A percentile compares a stretch with the other conserved stretches of the same genome.
Evolutionary conservation across 2,113 vertebrate genomes (phyloP).

Genomic region (Eleginops maclovinus): DNA sequence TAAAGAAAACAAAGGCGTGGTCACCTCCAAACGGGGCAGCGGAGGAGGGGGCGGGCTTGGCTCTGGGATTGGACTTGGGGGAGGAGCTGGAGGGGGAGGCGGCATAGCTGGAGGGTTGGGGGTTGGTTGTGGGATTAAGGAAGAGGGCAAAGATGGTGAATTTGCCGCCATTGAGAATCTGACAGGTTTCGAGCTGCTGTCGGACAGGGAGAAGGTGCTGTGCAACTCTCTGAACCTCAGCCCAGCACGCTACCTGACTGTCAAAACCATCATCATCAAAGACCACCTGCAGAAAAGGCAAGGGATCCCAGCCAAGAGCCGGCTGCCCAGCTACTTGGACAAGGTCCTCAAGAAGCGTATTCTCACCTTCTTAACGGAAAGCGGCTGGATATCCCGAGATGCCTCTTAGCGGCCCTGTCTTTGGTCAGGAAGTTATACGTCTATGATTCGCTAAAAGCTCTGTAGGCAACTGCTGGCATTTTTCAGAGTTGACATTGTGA

Average conservation of each 20-base stretch:
- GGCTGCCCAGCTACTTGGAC: constrained; percentile 95
- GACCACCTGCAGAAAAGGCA: constrained; percentile 97
- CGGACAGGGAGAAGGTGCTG: constrained; percentile 95
- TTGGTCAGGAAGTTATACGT: neutral
- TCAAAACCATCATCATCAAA: constrained; percentile 98
- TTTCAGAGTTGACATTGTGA: constrained; percentile 51
- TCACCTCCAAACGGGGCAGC: constrained; percentile 84
- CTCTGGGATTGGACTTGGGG: constrained; percentile 72
- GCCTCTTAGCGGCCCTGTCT: constrained; percentile 83
- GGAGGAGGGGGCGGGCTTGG: constrained; percentile 65
- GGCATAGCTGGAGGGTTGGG: constrained; percentile 69
- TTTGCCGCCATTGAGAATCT: constrained; percentile 95
- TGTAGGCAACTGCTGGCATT: constrained; percentile 43
- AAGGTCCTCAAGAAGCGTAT: constrained; percentile 97
- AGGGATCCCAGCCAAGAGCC: constrained; percentile 95
- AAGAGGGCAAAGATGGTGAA: constrained; percentile 92
- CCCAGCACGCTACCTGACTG: constrained; percentile 94
- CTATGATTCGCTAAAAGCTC: constrained; percentile 10
- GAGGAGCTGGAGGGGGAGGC: constrained; percentile 64
- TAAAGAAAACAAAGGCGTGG: constrained; percentile 92
- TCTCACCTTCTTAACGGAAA: constrained; percentile 95
- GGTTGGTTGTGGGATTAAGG: constrained; percentile 81
- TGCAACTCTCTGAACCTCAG: constrained; percentile 94
- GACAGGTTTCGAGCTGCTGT: constrained; percentile 93
- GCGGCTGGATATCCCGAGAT: constrained; percentile 97